A percentile compares a stretch with the other conserved stretches of the same genome.
phyloP scores from a whole-genome alignment of 1,140 invertebrate species.

The Drosophila biarmipes region DNA sequence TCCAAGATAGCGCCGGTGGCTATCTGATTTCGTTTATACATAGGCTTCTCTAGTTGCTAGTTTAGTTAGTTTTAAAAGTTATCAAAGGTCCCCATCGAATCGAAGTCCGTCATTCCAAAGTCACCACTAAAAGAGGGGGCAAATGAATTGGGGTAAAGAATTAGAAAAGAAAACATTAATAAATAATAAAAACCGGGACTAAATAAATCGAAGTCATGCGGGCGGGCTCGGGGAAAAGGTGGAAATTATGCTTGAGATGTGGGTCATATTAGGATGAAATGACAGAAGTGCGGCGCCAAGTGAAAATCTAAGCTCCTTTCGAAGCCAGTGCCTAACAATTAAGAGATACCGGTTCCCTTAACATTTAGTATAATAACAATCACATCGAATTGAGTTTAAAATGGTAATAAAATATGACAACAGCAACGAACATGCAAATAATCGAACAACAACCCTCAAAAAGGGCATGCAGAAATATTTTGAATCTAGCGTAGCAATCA shows the following conservation, averaged over 20 bases:
- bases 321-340: not conserved
- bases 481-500: not conserved
- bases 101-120: constrained; percentile 77
- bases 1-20: constrained; percentile 50
- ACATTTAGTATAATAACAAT: constrained; percentile 12
- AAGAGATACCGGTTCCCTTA: constrained; percentile 3
- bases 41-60: constrained; percentile 27
- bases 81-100: constrained; percentile 73
- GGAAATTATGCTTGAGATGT: not conserved
- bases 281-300: constrained; percentile 8
- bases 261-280: constrained; percentile 17
- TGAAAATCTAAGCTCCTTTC: not conserved
- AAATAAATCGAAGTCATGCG: constrained; percentile 19
- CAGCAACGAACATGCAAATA: constrained; percentile 30
- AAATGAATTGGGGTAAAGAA: constrained; percentile 44
- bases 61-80: constrained; percentile 14
- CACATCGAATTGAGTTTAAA: constrained; percentile 29
- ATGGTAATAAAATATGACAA: constrained; percentile 26
- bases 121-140: constrained; percentile 64
- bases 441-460: constrained; percentile 12
- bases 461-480: constrained; percentile 17
- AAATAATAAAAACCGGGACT: constrained; percentile 30
- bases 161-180: constrained; percentile 40
- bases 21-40: constrained; percentile 52
- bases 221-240: not conserved